Evolutionary conservation across 1,140 invertebrate species (phyloP).

Genomic region (Macrostomum lignano): DNA sequence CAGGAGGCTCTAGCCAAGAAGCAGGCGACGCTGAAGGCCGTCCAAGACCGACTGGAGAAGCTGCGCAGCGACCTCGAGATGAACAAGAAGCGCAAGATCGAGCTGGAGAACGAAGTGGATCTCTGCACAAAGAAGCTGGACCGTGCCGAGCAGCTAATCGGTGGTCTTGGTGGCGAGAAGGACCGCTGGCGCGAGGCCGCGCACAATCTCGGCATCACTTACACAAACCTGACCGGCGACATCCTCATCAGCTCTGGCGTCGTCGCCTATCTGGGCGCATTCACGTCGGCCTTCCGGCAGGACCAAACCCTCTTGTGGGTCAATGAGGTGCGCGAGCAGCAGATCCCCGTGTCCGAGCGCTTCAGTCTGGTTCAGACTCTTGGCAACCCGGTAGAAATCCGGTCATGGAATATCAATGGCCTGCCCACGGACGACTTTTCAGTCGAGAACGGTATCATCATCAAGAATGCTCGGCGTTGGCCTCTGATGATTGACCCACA

Average conservation of each 20-base stretch:
- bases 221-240: conserved; percentile 26
- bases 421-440: conserved; percentile 28
- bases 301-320: conserved; percentile 22
- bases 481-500: conserved; percentile 30
- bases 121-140: conserved; percentile 26
- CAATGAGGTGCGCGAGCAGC: conserved; percentile 13
- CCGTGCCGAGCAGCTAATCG: conserved; percentile 27
- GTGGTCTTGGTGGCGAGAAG: conserved; percentile 27
- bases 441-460: conserved; percentile 23
- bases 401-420: conserved; percentile 27
- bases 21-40: conserved; percentile 43
- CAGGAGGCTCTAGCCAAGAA: conserved; percentile 70
- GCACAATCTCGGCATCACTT: conserved; percentile 15
- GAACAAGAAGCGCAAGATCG: conserved; percentile 27
- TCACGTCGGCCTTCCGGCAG: conserved; percentile 25
- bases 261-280: conserved; percentile 27
- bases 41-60: conserved; percentile 28
- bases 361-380: conserved; percentile 22
- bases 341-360: conserved; percentile 20
- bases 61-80: conserved; percentile 20
- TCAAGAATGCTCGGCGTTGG: conserved; percentile 25
- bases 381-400: conserved; percentile 25
- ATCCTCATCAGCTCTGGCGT: conserved; percentile 25
- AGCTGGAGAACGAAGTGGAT: conserved; percentile 25
- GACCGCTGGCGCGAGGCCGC: conserved; percentile 25